Evolutionary conservation across 1,140 invertebrate species (phyloP), one percentile per base, ranked within the genome.

Genomic region (Mya arenaria): DNA sequence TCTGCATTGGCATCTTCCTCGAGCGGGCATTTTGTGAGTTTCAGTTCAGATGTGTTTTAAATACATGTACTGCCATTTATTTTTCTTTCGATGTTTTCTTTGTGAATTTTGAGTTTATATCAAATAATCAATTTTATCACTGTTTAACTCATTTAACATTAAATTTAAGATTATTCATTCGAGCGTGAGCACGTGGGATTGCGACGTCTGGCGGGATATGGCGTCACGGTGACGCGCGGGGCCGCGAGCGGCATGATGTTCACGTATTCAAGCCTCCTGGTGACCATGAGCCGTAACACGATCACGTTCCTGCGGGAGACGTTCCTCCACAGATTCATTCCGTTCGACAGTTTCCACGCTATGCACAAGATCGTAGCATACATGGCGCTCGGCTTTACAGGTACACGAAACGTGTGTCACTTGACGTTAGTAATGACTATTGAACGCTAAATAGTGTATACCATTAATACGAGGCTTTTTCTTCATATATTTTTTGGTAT

Each of bases 351-450:
- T 0, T 97, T 98, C 86, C 98, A 99, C 37, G 97, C 98, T 89
- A 99, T 99, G 90, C 99, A 99, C 92, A 99, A 99, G 93, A 99
- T 99, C 65, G 97, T 98, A 0, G 99, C 98, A 0, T 97, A 97
- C 83, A 98, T 98, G 0, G 98, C 98, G 0, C 94, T 99, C 0
- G 97, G 99, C 92, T 99, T 99, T 92, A 93, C 93, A 71, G 81
- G 93, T 94, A 85, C 86, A 28, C 36, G 60, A n/a, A n/a, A n/a
- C n/a, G n/a, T n/a, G n/a, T n/a, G n/a, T n/a, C n/a, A n/a, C n/a
- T n/a, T n/a, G n/a, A n/a, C n/a, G n/a, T n/a, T n/a, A n/a, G n/a
- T n/a, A n/a, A n/a, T n/a, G n/a, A n/a, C n/a, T n/a, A n/a, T n/a
- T n/a, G n/a, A n/a, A n/a, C n/a, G n/a, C n/a, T n/a, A n/a, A n/a